Conservation (phyloP, 2,797 vertebrate species). For the Anguilla marmorata region DNA sequence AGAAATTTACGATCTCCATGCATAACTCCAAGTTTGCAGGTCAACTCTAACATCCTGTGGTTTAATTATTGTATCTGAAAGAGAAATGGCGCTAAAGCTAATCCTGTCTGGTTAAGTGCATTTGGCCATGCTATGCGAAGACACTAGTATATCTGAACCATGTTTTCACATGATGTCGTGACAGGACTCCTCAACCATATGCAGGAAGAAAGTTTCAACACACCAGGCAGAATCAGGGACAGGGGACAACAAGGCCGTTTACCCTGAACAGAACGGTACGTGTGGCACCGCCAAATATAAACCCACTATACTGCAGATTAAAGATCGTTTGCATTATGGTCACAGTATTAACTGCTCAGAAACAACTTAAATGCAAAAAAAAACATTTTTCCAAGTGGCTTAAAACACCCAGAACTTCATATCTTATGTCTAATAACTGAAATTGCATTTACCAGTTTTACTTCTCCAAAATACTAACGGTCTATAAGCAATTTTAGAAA, state of each 20-base stretch:
- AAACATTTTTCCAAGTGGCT: too few relatives aligned
- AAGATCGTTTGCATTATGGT: background rate
- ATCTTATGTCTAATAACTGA: background rate
- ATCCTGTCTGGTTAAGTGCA: background rate
- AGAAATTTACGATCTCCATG: background rate
- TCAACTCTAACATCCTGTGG: background rate
- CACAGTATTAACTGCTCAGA: background rate
- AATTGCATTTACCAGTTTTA: background rate
- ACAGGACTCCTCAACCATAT: conserved; percentile 15
- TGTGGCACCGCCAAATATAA: background rate
- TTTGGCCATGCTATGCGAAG: background rate
- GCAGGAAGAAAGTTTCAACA: conserved; percentile 6
- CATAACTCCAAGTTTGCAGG: background rate
- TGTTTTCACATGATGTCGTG: background rate
- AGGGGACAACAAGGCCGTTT: conserved; percentile 1
- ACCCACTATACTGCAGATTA: background rate
- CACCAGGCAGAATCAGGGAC: conserved; percentile 22
- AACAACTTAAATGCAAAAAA: background rate
- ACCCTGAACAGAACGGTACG: conserved; percentile 31
- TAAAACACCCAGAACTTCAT: background rate
- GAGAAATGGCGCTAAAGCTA: background rate
- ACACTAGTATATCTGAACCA: background rate
- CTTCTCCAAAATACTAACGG: background rate
- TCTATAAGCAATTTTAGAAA: background rate
- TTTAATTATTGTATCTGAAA: background rate